A percentile compares a stretch with the other conserved stretches of the same genome.
These are phyloP conservation scores for Ectemnius lituratus DNA, from an alignment of 2,888 invertebrate genomes.

Conservation along the genomic window DNA sequence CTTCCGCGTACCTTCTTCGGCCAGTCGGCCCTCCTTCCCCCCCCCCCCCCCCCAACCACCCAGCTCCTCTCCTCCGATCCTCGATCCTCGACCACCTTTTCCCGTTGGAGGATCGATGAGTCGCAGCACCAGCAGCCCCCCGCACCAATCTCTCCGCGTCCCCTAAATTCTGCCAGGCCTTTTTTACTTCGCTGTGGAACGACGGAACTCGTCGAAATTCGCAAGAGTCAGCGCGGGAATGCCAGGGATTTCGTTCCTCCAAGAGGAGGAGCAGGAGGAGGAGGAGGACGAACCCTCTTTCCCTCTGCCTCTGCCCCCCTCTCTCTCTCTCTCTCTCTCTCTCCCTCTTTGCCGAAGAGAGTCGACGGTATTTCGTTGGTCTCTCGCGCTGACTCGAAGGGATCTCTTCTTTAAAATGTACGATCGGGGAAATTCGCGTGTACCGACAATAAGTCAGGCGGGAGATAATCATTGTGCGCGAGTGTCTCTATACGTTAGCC, in stretches of 20 bases:
- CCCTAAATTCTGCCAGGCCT: conserved; percentile 36
- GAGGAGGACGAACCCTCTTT: conserved; percentile 16
- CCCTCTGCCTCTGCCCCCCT: neutral
- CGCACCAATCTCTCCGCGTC: conserved; percentile 22
- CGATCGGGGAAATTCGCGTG: too few relatives aligned
- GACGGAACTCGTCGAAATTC: conserved; percentile 27
- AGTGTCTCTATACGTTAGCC: too few relatives aligned
- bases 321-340: neutral
- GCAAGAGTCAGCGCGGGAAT: conserved; percentile 31
- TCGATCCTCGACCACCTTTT: conserved; percentile 10
- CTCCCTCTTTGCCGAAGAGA: neutral
- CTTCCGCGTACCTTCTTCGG: neutral
- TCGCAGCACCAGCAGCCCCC: conserved; percentile 8
- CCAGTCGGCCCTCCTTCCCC: neutral
- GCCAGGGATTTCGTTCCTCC: conserved; percentile 25
- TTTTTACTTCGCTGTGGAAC: conserved; percentile 9
- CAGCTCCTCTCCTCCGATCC: too few relatives aligned
- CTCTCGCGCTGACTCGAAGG: neutral
- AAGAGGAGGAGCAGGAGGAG: conserved; percentile 24
- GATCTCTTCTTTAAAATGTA: neutral
- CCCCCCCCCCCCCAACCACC: neutral
- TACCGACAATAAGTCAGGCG: neutral
- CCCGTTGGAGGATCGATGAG: conserved; percentile 27
- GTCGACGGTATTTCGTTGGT: conserved; percentile 21
- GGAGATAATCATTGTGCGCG: too few relatives aligned